Evolutionary conservation across 1,140 invertebrate genomes (phyloP).

Genomic region (Cotesia chilonis): DNA sequence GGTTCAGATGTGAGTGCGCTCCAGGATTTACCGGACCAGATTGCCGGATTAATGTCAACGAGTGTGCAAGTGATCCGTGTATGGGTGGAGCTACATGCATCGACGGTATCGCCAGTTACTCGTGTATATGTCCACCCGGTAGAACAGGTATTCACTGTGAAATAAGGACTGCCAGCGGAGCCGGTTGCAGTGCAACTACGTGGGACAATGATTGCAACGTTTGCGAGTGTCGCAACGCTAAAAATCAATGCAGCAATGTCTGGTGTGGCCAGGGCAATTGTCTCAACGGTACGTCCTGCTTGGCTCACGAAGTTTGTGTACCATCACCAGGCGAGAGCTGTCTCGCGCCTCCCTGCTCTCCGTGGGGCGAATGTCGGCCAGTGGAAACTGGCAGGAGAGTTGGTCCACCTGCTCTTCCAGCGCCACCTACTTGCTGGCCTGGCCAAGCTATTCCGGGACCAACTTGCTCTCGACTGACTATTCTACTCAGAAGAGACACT

Average conservation of each 20-base stretch:
- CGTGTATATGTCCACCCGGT: conserved; percentile 83
- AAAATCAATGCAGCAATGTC: conserved; percentile 82
- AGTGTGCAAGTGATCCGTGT: conserved; percentile 83
- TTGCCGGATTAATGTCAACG: conserved; percentile 81
- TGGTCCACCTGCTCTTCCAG: conserved; percentile 77
- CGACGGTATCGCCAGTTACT: conserved; percentile 78
- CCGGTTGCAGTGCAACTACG: conserved; percentile 51
- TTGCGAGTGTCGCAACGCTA: conserved; percentile 79
- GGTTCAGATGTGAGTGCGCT: conserved; percentile 80
- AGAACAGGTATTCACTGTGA: conserved; percentile 78
- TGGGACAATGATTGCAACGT: conserved; percentile 83
- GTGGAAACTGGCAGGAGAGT: conserved; percentile 78
- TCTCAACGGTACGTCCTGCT: conserved; percentile 65
- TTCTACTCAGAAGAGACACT: conserved; percentile 75
- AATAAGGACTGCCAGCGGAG: conserved; percentile 58
- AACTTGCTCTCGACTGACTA: conserved; percentile 78
- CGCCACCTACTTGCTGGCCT: conserved; percentile 81
- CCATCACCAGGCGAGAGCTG: conserved; percentile 80
- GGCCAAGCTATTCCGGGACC: conserved; percentile 70
- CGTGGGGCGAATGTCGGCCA: conserved; percentile 83
- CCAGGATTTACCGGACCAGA: conserved; percentile 76
- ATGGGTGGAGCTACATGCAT: conserved; percentile 84
- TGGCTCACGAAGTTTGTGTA: conserved; percentile 75
- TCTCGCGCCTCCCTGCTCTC: conserved; percentile 77
- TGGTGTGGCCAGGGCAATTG: conserved; percentile 88